Percentiles rank a stretch among this genome's conserved stretches.
Evolutionary conservation across 2,113 vertebrate species (phyloP).

Genomic region (Antennarius striatus): DNA sequence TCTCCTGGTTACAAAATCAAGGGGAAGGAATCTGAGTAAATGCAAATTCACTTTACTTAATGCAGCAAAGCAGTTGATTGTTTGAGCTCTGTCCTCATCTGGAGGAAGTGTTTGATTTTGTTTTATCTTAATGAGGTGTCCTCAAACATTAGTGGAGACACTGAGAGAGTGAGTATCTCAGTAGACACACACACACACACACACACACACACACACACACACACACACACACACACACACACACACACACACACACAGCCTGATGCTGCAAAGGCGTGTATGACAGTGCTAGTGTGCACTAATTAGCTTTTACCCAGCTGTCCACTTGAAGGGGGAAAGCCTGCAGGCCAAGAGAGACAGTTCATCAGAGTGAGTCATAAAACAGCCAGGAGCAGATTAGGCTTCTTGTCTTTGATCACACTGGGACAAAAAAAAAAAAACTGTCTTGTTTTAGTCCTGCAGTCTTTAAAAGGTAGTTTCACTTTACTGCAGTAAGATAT

Average conservation of each 20-base stretch:
- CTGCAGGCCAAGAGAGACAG: not conserved
- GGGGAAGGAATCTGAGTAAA: too few relatives aligned
- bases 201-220: not conserved
- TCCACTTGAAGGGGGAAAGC: conserved; percentile 27
- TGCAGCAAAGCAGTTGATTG: too few relatives aligned
- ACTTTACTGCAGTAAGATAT: conserved; percentile 16
- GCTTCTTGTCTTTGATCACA: conserved; percentile 50
- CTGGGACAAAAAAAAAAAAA: not conserved
- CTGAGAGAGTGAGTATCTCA: too few relatives aligned
- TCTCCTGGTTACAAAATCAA: too few relatives aligned
- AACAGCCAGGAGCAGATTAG: conserved; percentile 38
- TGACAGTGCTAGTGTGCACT: conserved; percentile 15
- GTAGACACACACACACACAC: too few relatives aligned
- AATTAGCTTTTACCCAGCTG: conserved; percentile 35
- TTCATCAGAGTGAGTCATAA: conserved; percentile 43
- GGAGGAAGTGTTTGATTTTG: too few relatives aligned
- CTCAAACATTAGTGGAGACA: too few relatives aligned
- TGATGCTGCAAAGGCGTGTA: conserved; percentile 5
- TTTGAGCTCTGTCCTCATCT: too few relatives aligned
- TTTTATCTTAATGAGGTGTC: too few relatives aligned
- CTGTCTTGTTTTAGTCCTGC: conserved; percentile 29
- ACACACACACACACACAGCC: not conserved
- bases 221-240: too few relatives aligned
- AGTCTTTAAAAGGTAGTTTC: conserved; percentile 19
- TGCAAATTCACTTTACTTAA: too few relatives aligned